Percentiles rank a stretch among this genome's conserved stretches.
These are phyloP conservation scores for Pseudochromis fuscus DNA, from an alignment of 2,797 vertebrate genomes.

Conservation along the genomic window DNA sequence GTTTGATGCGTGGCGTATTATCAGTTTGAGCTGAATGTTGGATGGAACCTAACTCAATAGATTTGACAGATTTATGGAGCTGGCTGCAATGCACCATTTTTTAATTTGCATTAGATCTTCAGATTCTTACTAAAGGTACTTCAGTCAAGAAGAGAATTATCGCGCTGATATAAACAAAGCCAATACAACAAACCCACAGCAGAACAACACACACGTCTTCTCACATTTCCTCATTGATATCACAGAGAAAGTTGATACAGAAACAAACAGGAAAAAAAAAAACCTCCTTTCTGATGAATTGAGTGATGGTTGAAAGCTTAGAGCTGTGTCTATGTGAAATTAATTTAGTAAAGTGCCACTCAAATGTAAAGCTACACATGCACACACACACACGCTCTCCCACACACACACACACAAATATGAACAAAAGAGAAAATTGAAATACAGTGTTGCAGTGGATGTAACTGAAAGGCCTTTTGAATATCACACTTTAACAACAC, in stretches of 20 bases:
- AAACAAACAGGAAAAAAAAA: constrained; percentile 12
- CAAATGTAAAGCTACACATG: constrained; percentile 35
- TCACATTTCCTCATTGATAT: constrained; percentile 28
- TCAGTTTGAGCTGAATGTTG: constrained; percentile 44
- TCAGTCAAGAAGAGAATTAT: constrained; percentile 11
- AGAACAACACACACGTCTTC: constrained; percentile 9
- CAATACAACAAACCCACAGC: constrained; percentile 3
- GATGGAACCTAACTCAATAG: constrained; percentile 45
- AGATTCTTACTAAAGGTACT: constrained; percentile 39
- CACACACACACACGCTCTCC: not conserved
- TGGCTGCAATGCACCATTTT: constrained; percentile 52
- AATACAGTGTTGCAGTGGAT: not conserved
- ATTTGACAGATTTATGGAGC: constrained; percentile 52
- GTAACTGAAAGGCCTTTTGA: not conserved
- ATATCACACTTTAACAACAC: not conserved
- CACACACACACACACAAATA: constrained; percentile 6
- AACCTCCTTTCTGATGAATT: constrained; percentile 21
- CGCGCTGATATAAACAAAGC: constrained; percentile 8
- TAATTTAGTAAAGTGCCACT: constrained; percentile 47
- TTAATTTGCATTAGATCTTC: constrained; percentile 55
- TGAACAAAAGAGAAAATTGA: not conserved
- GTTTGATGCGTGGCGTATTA: constrained; percentile 37
- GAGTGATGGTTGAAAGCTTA: constrained; percentile 47
- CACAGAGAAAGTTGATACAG: constrained; percentile 19
- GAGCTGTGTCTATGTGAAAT: constrained; percentile 26